Evolutionary conservation across 1,140 invertebrate genomes (phyloP).

Genomic region (Danaus melanippus): DNA sequence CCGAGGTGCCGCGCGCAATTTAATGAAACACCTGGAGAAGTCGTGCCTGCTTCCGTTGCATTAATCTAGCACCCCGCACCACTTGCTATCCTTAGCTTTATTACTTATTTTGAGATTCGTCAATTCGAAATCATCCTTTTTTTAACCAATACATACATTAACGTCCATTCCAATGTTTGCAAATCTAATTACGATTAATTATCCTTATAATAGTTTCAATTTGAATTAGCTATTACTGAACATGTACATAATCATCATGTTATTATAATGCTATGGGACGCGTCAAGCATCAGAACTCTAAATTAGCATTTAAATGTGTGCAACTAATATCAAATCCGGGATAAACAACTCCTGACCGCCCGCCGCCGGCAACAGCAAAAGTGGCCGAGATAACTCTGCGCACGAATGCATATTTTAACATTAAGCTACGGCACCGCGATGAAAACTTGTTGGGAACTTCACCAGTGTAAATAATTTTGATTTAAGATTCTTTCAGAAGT

Average conservation of each 20-base stretch:
- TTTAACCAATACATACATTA: too few relatives aligned
- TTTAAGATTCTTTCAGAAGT: slow-evolving; percentile 34
- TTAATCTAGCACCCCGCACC: slow-evolving; percentile 52
- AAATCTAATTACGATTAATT: too few relatives aligned
- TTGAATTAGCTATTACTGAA: too few relatives aligned
- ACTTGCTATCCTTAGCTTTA: slow-evolving; percentile 16
- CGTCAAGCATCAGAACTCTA: not conserved
- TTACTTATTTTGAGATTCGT: slow-evolving; percentile 18
- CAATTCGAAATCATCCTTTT: too few relatives aligned
- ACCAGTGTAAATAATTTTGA: slow-evolving; percentile 58
- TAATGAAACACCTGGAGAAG: slow-evolving; percentile 70
- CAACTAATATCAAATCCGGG: slow-evolving; percentile 47
- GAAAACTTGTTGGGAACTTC: slow-evolving; percentile 62
- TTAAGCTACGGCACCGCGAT: slow-evolving; percentile 53
- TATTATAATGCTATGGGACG: too few relatives aligned
- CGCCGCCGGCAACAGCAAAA: slow-evolving; percentile 48
- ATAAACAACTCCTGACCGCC: slow-evolving; percentile 56
- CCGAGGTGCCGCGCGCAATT: slow-evolving; percentile 59
- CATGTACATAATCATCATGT: too few relatives aligned
- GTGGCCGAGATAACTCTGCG: slow-evolving; percentile 55
- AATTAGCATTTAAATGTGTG: slow-evolving; percentile 37
- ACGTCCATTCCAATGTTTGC: too few relatives aligned
- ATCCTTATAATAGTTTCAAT: too few relatives aligned
- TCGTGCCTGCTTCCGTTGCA: slow-evolving; percentile 61
- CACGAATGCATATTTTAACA: slow-evolving; percentile 67